Evolutionary conservation across 1,140 invertebrate species (phyloP), one percentile per base, ranked within the genome.

Genomic region (Drosophila dunni): DNA sequence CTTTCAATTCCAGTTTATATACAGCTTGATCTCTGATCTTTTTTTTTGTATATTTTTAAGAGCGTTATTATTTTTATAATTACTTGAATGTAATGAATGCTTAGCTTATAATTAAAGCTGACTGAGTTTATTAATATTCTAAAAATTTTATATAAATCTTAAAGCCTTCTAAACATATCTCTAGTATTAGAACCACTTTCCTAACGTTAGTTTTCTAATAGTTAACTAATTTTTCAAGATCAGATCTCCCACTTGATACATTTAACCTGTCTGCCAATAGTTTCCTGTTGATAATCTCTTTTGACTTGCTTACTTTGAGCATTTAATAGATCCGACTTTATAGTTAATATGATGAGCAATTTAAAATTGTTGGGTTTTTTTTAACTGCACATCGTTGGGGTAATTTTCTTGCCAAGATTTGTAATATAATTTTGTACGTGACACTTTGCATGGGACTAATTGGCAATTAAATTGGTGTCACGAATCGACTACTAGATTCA

Each of bases 381-480:
- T 17, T 36, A 46, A 56, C 34, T 15, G 11, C 3, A n/a, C 13
- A 50, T 56, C 56, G 69, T 69, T 69, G 63, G 15, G 9, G 50
- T 34, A 56, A 57, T 50, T 68, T 54, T 15, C 10, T 7, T 58
- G 72, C 15, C 58, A 57, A 62, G 20, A 53, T 62, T 65, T 75
- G 17, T 20, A 20, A 20, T 20, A 20, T 20, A 20, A 20, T 20
- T 20, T 20, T 20, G 71, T 60, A 74, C 58, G 66, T 72, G 79
- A 64, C 75, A 85, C 66, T 77, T 88, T 73, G 79, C 82, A 76
- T 86, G 79, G 13, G 45, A 15, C 24, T 88, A 88, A 86, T 79
- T 79, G 76, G 24, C 38, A 56, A 70, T 75, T 71, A 76, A 45
- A 56, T 62, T 65, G 15, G 29, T 53, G 62, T 61, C 20, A 66